Evolutionary conservation across 2,888 invertebrate genomes (phyloP), one percentile per base, ranked within the genome.

Genomic region (Xylophagus ater): DNA sequence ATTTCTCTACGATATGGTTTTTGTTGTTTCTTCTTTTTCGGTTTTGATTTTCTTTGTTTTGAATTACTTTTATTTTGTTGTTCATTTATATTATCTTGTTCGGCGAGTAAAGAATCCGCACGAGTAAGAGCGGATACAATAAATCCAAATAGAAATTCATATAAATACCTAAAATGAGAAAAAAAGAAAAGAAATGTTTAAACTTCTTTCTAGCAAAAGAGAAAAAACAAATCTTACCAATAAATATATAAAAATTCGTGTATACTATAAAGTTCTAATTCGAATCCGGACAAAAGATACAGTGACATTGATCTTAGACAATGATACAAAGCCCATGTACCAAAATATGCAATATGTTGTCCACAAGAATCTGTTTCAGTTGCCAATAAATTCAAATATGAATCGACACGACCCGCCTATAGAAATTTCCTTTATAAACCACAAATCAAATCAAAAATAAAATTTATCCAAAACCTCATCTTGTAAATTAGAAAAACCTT

Each of bases 211-310:
- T n/a, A n/a, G n/a, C 19, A 19, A 17, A 41, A 10, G 19, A 9
- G 12, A 7, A 40, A 13, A 13, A 26, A 10, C 15, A 7, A 30
- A 56, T 68, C 67, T n/a, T 50, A 82, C 92, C 92, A 93, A 65
- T 84, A 97, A 51, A 96, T 85, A 59, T 93, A 94, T 53, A 92
- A 82, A 64, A 88, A 96, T 67, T 98, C 97, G 60, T 96, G 94
- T 17, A 85, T 81, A 42, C 92, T 89, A 66, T 96, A 97, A 21
- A 98, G 68, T 62, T 97, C 94, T 38, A 97, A 71, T 59, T 96
- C 94, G 53, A 98, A 86, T 1, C 96, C 96, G 15, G 92, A 83
- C 51, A 96, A 73, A 24, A 94, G 71, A 63, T 92, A 96, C 58
- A 90, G 82, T 53, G 92, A 83, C 90, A 96, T 94, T 21, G 90